A percentile compares a stretch with the other conserved stretches of the same genome.
Evolutionary conservation across 2,888 invertebrate genomes (phyloP).

Genomic region (Suillia variegata): DNA sequence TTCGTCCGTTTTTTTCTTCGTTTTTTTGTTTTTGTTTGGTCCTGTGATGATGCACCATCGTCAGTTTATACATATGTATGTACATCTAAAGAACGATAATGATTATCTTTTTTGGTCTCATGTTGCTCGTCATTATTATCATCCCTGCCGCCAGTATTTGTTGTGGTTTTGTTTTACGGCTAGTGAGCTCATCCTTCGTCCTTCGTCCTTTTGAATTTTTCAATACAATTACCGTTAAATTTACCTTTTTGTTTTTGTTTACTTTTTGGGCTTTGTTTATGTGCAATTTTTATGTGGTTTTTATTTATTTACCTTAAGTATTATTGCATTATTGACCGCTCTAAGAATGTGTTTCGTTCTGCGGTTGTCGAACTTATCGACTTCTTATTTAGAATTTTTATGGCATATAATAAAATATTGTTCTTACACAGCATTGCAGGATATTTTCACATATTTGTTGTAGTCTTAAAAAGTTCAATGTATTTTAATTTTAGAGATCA

Average conservation of each 20-base stretch:
- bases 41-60: slow-evolving; percentile 24
- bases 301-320: slow-evolving; percentile 32
- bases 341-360: not conserved
- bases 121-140: slow-evolving; percentile 15
- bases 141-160: not conserved
- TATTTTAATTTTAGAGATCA: too few relatives aligned
- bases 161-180: slow-evolving; percentile 13
- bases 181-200: slow-evolving; percentile 12
- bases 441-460: not conserved
- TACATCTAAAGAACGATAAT: slow-evolving; percentile 16
- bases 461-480: too few relatives aligned
- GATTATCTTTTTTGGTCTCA: slow-evolving; percentile 11
- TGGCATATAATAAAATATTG: not conserved
- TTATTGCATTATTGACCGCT: slow-evolving; percentile 30
- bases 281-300: slow-evolving; percentile 28
- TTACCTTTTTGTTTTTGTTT: slow-evolving; percentile 24
- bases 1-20: slow-evolving; percentile 47
- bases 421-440: not conserved
- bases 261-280: slow-evolving; percentile 19
- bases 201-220: slow-evolving; percentile 35
- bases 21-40: too few relatives aligned
- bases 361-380: not conserved
- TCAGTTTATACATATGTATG: slow-evolving; percentile 4
- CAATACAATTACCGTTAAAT: slow-evolving; percentile 38
- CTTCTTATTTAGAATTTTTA: not conserved